Base-by-base conservation (phyloP, 2,113 vertebrate genomes). In the Esox niger region DNA sequence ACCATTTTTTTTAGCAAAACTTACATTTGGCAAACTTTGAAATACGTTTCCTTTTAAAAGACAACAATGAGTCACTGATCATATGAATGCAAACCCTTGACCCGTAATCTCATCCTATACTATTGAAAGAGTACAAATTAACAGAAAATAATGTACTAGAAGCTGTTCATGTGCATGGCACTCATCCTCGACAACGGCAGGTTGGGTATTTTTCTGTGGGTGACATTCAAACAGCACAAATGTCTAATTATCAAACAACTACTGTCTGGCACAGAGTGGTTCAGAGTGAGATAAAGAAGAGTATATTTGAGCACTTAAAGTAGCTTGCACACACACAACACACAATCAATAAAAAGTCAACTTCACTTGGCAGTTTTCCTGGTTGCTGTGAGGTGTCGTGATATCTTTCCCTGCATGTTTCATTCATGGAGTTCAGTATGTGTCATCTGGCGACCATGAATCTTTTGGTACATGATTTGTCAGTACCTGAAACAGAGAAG, bases 401-500 rank as follows among this genome's bases (percentile, higher is more conserved):
- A 68, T 35, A 29, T 21, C 15, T 35, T n/a, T 29, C 35, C 4
- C 54, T 46, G 23, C 25, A 11, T 33, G 64, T 64, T 66, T n/a
- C 11, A 4, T 23, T 32, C 30, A 3, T 9, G 23, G 15, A 38
- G 23, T 23, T 56, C 66, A 27, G 11, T 43, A 32, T 21, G n/a
- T 55, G 52, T 56, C 23, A 27, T 70, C 75, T 66, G 13, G 30
- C 61, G 57, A 68, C 15, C 27, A 13, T 4, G 10, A 61, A 27
- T 35, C 47, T 59, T 30, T 66, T 27, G 38, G 13, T 17, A 35
- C 26, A 2, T 29, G 52, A 57, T 61, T 27, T 66, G 70, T 88
- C 76, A 90, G 62, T 86, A 88, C 77, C 88, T 90, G 46, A 65
- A 83, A 65, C 21, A 80, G 35, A 82, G n/a, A n/a, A n/a, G 33